A percentile compares a stretch with the other conserved stretches of the same genome.
phyloP scores from a whole-genome alignment of 2,888 invertebrate species.

The Lymantria monacha region DNA sequence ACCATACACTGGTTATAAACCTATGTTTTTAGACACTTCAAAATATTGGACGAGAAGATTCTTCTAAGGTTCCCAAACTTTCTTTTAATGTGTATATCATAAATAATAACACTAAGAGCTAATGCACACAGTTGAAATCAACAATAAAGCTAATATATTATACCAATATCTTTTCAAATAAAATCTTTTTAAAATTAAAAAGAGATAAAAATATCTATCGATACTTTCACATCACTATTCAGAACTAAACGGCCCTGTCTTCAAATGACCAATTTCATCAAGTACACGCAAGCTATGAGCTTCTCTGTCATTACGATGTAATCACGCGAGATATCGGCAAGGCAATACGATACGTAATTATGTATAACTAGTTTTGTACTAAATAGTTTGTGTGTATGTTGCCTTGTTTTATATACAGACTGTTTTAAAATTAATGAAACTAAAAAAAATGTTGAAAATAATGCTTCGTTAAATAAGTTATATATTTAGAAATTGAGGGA shows the following conservation, averaged over 20 bases:
- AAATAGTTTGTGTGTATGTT: background rate
- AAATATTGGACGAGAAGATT: too few relatives aligned
- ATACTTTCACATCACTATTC: constrained; percentile 1
- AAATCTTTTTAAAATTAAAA: background rate
- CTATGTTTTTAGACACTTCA: too few relatives aligned
- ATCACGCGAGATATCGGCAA: constrained; percentile 11
- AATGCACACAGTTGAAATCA: too few relatives aligned
- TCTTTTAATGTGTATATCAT: too few relatives aligned
- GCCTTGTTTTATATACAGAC: background rate
- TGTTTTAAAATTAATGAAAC: background rate
- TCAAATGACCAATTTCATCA: constrained; percentile 14
- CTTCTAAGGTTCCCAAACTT: too few relatives aligned
- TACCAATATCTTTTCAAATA: too few relatives aligned
- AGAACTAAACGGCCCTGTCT: constrained; percentile 6
- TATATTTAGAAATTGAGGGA: too few relatives aligned
- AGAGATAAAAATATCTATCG: background rate
- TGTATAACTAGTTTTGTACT: constrained; percentile 7
- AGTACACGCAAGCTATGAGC: constrained; percentile 3
- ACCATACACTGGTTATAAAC: too few relatives aligned
- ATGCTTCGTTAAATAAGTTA: too few relatives aligned
- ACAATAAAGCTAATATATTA: too few relatives aligned
- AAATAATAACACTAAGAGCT: too few relatives aligned
- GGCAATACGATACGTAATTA: constrained; percentile 6
- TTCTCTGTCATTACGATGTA: constrained; percentile 9
- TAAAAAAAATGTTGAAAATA: too few relatives aligned